Base-by-base conservation (phyloP, 2,113 vertebrate species). In the Physeter macrocephalus region DNA sequence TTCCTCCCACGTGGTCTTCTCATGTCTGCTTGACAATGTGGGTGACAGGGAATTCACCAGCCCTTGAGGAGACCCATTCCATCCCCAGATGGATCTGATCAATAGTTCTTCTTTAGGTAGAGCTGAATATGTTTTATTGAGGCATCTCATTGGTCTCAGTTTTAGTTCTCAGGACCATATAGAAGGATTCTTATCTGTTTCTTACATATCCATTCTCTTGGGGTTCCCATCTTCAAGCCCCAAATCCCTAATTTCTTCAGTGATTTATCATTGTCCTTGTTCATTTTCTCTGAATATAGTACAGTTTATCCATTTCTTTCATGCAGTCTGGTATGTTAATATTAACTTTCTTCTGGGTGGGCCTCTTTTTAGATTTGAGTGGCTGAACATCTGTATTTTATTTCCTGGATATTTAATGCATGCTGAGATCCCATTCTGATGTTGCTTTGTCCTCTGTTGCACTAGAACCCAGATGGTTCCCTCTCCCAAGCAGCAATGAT, bases 401-500 rank as follows among this genome's bases (percentile, higher is more conserved):
- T 87, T 87, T 93, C 59, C 46, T 61, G 36, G 61, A 17, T 59
- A 34, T 77, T 92, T 59, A 86, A 13, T 36, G 29, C 54, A 4
- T 81, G 15, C 49, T 11, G 27, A 74, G 66, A 31, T 61, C 74
- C 34, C 61, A 17, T 31, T 34, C 61, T 83, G 36, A 67, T 29
- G 21, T 25, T 88, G 52, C 66, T 36, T 89, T 96, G 66, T 77
- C 13, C 29, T 94, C 36, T 83, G 29, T 61, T 86, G 21, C 21
- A 12, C 10, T 95, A 99, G 99, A 99, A 99, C 98, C 99, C 99
- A 11, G 99, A 99, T 93, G 99, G 99, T 78, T 99, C 99, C 8
- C 98, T 99, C 88, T 99, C 99, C 41, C 99, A 99, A 97, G 99
- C 99, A 7, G 99, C 99, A 43, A 99, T 99, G 99, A 99, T 99